These are phyloP conservation scores for Platanista minor DNA, from an alignment of 2,113 vertebrate species.

Conservation along the genomic window DNA sequence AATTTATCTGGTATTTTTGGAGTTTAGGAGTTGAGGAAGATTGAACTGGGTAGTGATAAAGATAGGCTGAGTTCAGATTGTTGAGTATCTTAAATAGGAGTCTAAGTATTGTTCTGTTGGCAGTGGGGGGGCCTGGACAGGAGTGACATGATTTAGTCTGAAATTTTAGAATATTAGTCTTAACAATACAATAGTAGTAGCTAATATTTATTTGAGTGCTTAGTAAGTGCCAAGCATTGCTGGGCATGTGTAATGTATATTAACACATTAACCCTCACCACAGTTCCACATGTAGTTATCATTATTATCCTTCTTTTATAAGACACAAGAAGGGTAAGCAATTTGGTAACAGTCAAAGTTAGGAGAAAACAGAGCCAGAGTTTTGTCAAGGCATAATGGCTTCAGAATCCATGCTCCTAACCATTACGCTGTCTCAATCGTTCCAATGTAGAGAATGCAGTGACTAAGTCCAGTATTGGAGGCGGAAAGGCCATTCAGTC, in stretches of 20 bases:
- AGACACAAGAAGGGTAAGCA: background rate
- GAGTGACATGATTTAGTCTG: background rate
- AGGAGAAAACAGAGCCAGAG: background rate
- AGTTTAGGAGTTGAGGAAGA: background rate
- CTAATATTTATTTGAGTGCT: background rate
- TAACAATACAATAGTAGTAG: background rate
- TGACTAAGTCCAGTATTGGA: background rate
- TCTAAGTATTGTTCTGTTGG: background rate
- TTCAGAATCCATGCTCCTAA: background rate
- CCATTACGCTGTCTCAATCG: background rate
- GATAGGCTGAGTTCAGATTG: background rate
- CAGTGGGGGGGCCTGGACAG: background rate
- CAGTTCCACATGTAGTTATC: background rate
- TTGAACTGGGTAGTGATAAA: background rate
- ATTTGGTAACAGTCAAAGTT: background rate
- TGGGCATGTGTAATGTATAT: background rate
- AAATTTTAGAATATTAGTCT: background rate
- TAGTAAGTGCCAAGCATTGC: background rate
- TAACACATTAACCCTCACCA: background rate
- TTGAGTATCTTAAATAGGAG: background rate
- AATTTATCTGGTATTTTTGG: background rate
- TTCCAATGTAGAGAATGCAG: background rate
- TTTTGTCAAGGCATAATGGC: background rate
- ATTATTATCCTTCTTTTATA: background rate
- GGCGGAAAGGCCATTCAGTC: background rate